Evolutionary conservation across 2,113 vertebrate genomes (phyloP).

Genomic region (Mormyrus lacerda): DNA sequence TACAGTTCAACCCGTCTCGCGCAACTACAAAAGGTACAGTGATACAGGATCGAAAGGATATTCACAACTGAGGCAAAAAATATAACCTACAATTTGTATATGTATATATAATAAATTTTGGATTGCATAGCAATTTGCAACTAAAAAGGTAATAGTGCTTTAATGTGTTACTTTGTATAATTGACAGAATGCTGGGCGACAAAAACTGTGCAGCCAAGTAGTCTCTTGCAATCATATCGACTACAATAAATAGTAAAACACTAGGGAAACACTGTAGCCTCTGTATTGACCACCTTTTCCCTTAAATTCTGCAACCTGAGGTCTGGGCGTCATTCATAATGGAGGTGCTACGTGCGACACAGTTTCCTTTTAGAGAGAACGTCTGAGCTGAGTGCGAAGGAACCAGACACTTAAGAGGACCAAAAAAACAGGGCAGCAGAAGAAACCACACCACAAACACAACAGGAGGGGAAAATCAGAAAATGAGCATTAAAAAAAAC

Average conservation of each 20-base stretch:
- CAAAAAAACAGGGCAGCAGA: background rate
- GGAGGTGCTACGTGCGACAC: conserved; percentile 48
- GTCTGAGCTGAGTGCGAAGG: conserved; percentile 17
- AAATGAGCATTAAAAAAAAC: background rate
- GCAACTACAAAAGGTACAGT: conserved; percentile 40
- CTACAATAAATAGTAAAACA: conserved; percentile 26
- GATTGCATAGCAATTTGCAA: conserved; percentile 69
- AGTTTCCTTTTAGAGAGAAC: conserved; percentile 30
- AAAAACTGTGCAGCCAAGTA: conserved; percentile 34
- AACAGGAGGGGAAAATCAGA: background rate
- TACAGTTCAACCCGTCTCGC: conserved; percentile 61
- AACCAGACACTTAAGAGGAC: conserved; percentile 10
- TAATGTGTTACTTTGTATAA: conserved; percentile 12
- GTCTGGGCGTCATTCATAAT: conserved; percentile 39
- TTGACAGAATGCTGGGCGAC: conserved; percentile 33
- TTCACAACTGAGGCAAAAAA: conserved; percentile 47
- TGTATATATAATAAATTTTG: conserved; percentile 20
- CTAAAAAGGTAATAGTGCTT: conserved; percentile 37
- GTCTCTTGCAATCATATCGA: conserved; percentile 31
- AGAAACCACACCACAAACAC: background rate
- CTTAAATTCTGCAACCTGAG: conserved; percentile 53
- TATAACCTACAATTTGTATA: conserved; percentile 26
- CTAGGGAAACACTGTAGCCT: background rate
- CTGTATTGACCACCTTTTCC: conserved; percentile 38
- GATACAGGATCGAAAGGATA: conserved; percentile 35